Percentiles rank a stretch among this genome's conserved stretches.
Conservation (phyloP, 1,140 invertebrate species). For the Drosophila novamexicana region DNA sequence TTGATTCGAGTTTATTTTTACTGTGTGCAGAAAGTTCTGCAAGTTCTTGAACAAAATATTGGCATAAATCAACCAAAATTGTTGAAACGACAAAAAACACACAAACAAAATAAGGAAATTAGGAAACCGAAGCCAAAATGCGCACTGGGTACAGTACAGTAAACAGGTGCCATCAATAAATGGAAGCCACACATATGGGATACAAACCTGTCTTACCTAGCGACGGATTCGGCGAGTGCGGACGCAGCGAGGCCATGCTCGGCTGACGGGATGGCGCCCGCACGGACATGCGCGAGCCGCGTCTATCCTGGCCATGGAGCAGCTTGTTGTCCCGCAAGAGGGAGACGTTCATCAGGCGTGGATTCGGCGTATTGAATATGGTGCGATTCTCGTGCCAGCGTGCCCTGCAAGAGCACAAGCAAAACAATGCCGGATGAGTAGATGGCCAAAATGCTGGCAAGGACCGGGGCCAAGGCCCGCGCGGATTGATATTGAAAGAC, state of each 20-base stretch:
- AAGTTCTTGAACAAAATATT: conserved; percentile 43
- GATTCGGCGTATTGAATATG: conserved; percentile 97
- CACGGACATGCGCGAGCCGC: conserved; percentile 91
- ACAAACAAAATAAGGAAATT: conserved; percentile 11
- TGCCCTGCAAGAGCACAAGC: conserved; percentile 87
- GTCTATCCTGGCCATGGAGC: conserved; percentile 90
- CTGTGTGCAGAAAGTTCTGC: conserved; percentile 60
- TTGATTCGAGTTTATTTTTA: conserved; percentile 39
- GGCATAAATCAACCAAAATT: conserved; percentile 46
- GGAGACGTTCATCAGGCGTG: conserved; percentile 94
- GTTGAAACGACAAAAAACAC: conserved; percentile 33
- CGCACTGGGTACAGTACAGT: conserved; percentile 30
- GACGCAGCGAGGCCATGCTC: conserved; percentile 91
- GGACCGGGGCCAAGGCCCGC: conserved; percentile 30
- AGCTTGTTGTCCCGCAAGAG: conserved; percentile 92
- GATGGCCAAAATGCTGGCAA: neutral
- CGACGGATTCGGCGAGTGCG: conserved; percentile 91
- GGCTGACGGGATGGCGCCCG: conserved; percentile 91
- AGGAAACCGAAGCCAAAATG: conserved; percentile 49
- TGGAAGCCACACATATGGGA: conserved; percentile 50
- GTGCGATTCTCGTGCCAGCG: conserved; percentile 95
- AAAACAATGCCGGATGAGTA: conserved; percentile 34
- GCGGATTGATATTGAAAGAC: conserved; percentile 1
- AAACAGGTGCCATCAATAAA: conserved; percentile 21
- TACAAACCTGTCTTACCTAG: conserved; percentile 89